Conservation (phyloP, 2,113 vertebrate species). For the Cygnus atratus region DNA sequence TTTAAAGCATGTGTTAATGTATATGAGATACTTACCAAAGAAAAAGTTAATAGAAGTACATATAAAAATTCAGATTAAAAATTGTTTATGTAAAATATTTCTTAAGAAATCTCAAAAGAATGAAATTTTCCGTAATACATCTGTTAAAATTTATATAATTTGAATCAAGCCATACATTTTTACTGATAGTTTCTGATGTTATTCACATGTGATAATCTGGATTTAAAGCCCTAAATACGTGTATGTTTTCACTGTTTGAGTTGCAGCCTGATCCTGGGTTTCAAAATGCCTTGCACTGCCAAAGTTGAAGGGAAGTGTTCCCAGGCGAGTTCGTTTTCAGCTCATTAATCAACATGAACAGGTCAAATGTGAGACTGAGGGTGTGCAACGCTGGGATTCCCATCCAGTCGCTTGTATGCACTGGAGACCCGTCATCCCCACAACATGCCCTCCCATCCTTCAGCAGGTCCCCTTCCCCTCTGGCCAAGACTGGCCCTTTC, state of each 20-base stretch:
- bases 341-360: slow-evolving; percentile 24
- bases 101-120: not conserved
- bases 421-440: not conserved
- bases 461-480: not conserved
- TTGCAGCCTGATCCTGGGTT: slow-evolving; percentile 24
- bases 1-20: not conserved
- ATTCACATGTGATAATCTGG: slow-evolving; percentile 25
- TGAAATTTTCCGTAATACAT: not conserved
- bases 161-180: not conserved
- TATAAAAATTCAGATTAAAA: not conserved
- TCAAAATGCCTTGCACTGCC: slow-evolving; percentile 29
- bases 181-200: not conserved
- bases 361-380: not conserved
- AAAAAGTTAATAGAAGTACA: not conserved
- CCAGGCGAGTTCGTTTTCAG: not conserved
- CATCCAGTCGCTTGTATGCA: not conserved
- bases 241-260: not conserved
- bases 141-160: not conserved
- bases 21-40: not conserved
- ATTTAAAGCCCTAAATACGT: not conserved
- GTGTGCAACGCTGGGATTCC: not conserved
- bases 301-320: slow-evolving; percentile 12
- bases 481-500: not conserved
- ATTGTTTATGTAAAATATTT: not conserved
- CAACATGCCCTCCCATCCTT: not conserved